phyloP scores from a whole-genome alignment of 2,113 vertebrate species.

The Rhinopomastus cyanomelas region DNA sequence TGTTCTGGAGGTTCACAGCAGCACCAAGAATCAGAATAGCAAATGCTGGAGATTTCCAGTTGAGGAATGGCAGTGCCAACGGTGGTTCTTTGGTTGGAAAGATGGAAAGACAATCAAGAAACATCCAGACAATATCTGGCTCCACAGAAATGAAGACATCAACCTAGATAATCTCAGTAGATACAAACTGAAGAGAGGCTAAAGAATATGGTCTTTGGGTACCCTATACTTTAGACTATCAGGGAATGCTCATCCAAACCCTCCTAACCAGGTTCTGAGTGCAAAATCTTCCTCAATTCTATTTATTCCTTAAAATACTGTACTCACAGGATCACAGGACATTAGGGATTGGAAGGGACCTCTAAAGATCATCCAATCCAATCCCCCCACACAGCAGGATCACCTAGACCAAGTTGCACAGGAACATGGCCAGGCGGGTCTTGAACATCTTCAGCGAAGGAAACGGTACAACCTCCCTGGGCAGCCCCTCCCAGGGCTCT shows the following conservation, averaged over 20 bases:
- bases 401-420: no score
- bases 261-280: background rate
- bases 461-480: no score
- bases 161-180: background rate
- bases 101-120: background rate
- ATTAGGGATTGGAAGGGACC: no score
- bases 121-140: accelerated
- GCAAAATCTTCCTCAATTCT: background rate
- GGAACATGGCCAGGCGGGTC: no score
- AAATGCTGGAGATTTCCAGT: background rate
- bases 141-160: background rate
- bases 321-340: no score
- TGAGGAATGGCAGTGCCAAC: background rate
- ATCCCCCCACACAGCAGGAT: no score
- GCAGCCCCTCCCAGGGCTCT: no score
- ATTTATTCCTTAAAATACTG: background rate
- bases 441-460: no score
- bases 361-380: no score
- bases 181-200: accelerated
- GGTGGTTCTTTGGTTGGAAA: background rate
- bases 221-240: background rate
- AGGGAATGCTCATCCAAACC: background rate
- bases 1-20: background rate
- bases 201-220: background rate
- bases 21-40: background rate